Percentiles rank a stretch among this genome's conserved stretches.
These are phyloP conservation scores for Drosophila dunni DNA, from an alignment of 1,140 invertebrate genomes.

Conservation along the genomic window DNA sequence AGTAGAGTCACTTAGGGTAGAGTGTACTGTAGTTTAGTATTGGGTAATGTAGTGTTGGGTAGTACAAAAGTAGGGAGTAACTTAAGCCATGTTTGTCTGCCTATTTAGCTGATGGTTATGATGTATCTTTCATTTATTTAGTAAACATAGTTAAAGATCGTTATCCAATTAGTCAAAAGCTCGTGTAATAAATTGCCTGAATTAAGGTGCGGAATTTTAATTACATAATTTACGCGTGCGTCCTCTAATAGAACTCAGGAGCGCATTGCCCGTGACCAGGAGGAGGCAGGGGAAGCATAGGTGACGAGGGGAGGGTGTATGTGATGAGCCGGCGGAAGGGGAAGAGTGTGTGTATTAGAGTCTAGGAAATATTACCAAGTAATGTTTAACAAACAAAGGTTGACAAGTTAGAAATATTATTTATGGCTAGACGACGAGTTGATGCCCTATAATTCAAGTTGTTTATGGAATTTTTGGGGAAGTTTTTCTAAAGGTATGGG, in stretches of 20 bases:
- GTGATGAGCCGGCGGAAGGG: not conserved
- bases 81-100: constrained; percentile 3
- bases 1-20: not conserved
- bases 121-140: constrained; percentile 52
- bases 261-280: not conserved
- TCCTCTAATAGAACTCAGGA: constrained; percentile 29
- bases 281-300: constrained; percentile 15
- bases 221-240: constrained; percentile 84
- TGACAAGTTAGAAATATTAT: not conserved
- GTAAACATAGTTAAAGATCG: constrained; percentile 75
- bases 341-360: constrained; percentile 20
- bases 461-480: not conserved
- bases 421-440: not conserved
- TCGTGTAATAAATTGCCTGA: constrained; percentile 81
- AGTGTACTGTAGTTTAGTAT: no score
- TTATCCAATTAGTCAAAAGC: constrained; percentile 83
- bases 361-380: constrained; percentile 31
- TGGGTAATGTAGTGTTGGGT: no score
- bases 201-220: constrained; percentile 84
- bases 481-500: no score
- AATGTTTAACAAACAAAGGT: constrained; percentile 29
- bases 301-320: not conserved
- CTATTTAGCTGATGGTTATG: constrained; percentile 14
- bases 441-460: not conserved
- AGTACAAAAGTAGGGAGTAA: not conserved